Percentiles rank a stretch among this genome's conserved stretches.
Conservation (phyloP, 2,888 invertebrate genomes). For the Melolontha melolontha region DNA sequence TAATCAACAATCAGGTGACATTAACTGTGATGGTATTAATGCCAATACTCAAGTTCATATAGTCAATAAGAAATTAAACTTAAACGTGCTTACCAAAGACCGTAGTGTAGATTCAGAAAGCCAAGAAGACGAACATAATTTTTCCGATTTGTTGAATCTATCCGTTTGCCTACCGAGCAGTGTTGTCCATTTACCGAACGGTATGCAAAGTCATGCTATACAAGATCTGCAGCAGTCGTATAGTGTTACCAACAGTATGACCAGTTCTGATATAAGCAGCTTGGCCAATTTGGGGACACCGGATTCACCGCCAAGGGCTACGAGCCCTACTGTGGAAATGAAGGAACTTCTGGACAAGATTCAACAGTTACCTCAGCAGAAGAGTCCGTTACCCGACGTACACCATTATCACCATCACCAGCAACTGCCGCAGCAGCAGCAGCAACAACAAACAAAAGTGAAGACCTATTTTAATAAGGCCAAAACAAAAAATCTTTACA, state of each 20-base stretch:
- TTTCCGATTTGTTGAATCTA: conserved; percentile 62
- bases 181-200: conserved; percentile 55
- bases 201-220: conserved; percentile 53
- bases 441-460: conserved; percentile 44
- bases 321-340: conserved; percentile 84
- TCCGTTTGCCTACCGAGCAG: conserved; percentile 61
- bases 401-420: conserved; percentile 51
- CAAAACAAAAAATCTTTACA: conserved; percentile 78
- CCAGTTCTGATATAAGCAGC: conserved; percentile 77
- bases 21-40: conserved; percentile 55
- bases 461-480: conserved; percentile 67
- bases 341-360: conserved; percentile 80
- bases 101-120: conserved; percentile 59
- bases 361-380: conserved; percentile 73
- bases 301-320: conserved; percentile 83
- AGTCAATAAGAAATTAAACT: conserved; percentile 52
- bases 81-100: conserved; percentile 50
- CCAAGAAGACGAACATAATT: conserved; percentile 61
- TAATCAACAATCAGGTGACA: conserved; percentile 47
- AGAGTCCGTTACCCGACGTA: conserved; percentile 57
- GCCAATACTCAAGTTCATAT: conserved; percentile 38
- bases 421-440: conserved; percentile 24
- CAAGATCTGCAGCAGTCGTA: conserved; percentile 56
- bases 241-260: conserved; percentile 64
- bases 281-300: conserved; percentile 76